These are phyloP conservation scores for Actinia tenebrosa DNA, from an alignment of 64 coral and sea anemone genomes.

Conservation along the genomic window DNA sequence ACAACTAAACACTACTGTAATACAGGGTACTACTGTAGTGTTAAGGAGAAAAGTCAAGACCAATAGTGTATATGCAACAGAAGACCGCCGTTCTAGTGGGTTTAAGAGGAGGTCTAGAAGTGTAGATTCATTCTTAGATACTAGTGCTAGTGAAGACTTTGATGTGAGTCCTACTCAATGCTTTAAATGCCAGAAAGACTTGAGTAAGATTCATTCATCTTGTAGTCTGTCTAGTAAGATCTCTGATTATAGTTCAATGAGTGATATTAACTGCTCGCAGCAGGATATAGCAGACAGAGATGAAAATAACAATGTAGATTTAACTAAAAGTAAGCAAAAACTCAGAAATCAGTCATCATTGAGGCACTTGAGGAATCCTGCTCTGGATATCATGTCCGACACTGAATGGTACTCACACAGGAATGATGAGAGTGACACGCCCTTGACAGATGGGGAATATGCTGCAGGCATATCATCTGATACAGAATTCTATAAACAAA, in stretches of 20 bases:
- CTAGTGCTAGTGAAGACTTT: conserved; percentile 32
- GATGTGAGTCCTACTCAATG: conserved; percentile 79
- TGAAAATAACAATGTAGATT: conserved; percentile 60
- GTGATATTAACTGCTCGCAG: conserved; percentile 72
- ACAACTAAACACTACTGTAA: background rate
- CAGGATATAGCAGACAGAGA: conserved; percentile 64
- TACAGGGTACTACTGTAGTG: conserved; percentile 48
- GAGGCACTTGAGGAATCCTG: conserved; percentile 26
- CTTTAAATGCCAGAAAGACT: conserved; percentile 85
- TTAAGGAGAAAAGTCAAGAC: conserved; percentile 58
- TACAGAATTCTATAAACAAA: conserved; percentile 75
- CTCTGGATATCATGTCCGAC: conserved; percentile 69
- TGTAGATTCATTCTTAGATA: conserved; percentile 76
- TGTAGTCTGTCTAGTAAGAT: conserved; percentile 63
- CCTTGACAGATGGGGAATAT: conserved; percentile 71
- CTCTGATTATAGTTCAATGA: conserved; percentile 88
- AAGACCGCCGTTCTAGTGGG: background rate
- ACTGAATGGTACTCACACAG: conserved; percentile 62
- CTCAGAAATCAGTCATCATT: conserved; percentile 12
- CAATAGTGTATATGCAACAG: conserved; percentile 11
- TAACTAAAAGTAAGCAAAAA: conserved; percentile 3
- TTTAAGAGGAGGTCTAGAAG: conserved; percentile 78
- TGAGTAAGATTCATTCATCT: conserved; percentile 56
- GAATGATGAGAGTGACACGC: conserved; percentile 78
- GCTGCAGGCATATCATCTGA: conserved; percentile 70